Evolutionary conservation across 2,113 vertebrate genomes (phyloP).

Genomic region (Thomomys bottae): DNA sequence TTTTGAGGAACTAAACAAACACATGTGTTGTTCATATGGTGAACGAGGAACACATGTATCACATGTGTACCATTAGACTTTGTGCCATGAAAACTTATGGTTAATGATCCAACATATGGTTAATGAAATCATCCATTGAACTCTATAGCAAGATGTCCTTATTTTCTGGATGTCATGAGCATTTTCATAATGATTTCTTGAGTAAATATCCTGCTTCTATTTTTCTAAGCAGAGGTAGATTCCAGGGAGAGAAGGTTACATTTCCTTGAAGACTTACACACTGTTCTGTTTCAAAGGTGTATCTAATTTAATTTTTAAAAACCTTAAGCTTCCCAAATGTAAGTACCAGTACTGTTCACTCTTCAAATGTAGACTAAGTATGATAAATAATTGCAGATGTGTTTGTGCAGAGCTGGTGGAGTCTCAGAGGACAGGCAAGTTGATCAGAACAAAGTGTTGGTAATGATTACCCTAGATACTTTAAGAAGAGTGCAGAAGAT

Average conservation of each 20-base stretch:
- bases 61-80: no score
- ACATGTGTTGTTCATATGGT: neutral
- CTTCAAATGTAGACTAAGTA: conserved; percentile 55
- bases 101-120: neutral
- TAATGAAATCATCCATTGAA: neutral
- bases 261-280: conserved; percentile 42
- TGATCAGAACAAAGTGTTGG: conserved; percentile 47
- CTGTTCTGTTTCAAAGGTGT: conserved; percentile 17
- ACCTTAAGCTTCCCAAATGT: neutral
- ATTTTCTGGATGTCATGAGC: neutral
- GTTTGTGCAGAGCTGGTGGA: conserved; percentile 41
- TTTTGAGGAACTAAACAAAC: neutral
- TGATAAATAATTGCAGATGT: neutral
- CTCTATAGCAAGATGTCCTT: neutral
- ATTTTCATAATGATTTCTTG: conserved; percentile 30
- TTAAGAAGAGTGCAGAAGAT: conserved; percentile 50
- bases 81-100: neutral
- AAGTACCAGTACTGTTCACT: neutral
- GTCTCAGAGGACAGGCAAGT: conserved; percentile 14
- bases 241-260: neutral
- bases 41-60: neutral
- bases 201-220: neutral
- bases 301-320: conserved; percentile 41
- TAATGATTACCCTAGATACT: conserved; percentile 49
- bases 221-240: conserved; percentile 1